Conservation (phyloP, 2,888 invertebrate genomes). For the Ashinkailepas kermadecensis region DNA sequence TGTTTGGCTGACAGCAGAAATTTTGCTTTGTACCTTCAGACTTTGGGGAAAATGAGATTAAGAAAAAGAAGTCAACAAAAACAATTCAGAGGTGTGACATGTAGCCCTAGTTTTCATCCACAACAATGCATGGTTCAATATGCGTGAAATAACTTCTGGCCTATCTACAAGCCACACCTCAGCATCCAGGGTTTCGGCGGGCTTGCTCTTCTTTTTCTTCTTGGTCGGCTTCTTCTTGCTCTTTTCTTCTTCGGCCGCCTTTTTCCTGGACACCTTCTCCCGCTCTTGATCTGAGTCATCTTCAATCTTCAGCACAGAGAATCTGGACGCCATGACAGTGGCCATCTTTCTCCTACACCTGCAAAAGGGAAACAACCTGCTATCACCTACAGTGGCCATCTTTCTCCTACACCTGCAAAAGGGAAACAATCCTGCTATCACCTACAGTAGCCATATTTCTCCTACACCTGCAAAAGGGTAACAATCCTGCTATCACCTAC, state of each 20-base stretch:
- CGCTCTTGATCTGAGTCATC: constrained; percentile 8
- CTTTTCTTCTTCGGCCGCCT: constrained; percentile 1
- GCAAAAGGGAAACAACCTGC: background rate
- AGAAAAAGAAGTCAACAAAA: too few species aligned
- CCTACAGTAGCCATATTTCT: too few species aligned
- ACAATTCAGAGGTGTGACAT: too few species aligned
- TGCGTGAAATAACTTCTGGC: too few species aligned
- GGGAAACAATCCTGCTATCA: too few species aligned
- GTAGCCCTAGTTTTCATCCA: too few species aligned
- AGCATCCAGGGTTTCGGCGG: background rate
- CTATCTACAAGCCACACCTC: background rate
- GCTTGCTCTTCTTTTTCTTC: constrained; percentile 12
- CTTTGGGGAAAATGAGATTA: too few species aligned
- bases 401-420: background rate
- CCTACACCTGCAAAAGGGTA: too few species aligned
- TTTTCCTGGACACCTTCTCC: background rate
- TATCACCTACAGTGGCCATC: background rate
- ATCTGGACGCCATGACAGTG: background rate
- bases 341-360: background rate
- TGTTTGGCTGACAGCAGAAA: too few species aligned
- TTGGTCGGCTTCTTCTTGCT: background rate
- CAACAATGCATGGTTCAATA: too few species aligned
- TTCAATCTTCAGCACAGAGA: background rate
- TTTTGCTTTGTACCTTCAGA: too few species aligned
- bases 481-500: too few species aligned